Conservation (phyloP, 2,113 vertebrate genomes). For the Oxygymnocypris stewartii region DNA sequence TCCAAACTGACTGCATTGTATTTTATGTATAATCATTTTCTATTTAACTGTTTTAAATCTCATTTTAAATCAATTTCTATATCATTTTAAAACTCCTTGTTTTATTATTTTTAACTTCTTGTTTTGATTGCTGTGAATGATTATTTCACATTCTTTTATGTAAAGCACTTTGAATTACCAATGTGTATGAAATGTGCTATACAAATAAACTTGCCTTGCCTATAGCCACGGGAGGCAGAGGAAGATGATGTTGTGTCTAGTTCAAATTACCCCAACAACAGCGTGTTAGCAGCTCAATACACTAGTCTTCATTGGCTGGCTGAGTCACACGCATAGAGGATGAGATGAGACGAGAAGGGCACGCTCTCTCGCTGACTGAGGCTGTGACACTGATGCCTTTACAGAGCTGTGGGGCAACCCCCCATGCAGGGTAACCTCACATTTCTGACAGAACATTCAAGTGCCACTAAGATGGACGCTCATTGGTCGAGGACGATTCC, state of each 20-base stretch:
- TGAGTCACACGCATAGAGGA: slow-evolving; percentile 63
- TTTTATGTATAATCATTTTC: no score
- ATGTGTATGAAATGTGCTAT: no score
- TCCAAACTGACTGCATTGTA: no score
- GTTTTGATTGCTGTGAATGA: no score
- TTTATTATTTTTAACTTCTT: no score
- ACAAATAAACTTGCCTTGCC: no score
- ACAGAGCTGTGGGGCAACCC: slow-evolving; percentile 61
- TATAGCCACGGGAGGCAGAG: not conserved
- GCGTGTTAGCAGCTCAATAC: slow-evolving; percentile 68
- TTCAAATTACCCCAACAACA: slow-evolving; percentile 74
- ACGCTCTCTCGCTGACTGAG: slow-evolving; percentile 66
- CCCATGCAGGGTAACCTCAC: slow-evolving; percentile 33
- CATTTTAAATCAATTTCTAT: no score
- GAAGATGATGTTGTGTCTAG: slow-evolving; percentile 2
- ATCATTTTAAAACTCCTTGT: no score
- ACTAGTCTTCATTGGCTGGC: slow-evolving; percentile 68
- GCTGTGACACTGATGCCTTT: slow-evolving; percentile 71
- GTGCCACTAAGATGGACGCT: slow-evolving; percentile 20
- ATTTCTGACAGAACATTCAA: slow-evolving; percentile 33
- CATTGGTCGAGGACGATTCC: not conserved
- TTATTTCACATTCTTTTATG: no score
- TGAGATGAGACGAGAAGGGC: slow-evolving; percentile 32
- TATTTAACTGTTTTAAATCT: no score
- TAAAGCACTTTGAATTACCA: no score